A percentile compares a stretch with the other conserved stretches of the same genome.
These are phyloP conservation scores for Cephus nigrinus DNA, from an alignment of 2,888 invertebrate genomes.

Conservation along the genomic window DNA sequence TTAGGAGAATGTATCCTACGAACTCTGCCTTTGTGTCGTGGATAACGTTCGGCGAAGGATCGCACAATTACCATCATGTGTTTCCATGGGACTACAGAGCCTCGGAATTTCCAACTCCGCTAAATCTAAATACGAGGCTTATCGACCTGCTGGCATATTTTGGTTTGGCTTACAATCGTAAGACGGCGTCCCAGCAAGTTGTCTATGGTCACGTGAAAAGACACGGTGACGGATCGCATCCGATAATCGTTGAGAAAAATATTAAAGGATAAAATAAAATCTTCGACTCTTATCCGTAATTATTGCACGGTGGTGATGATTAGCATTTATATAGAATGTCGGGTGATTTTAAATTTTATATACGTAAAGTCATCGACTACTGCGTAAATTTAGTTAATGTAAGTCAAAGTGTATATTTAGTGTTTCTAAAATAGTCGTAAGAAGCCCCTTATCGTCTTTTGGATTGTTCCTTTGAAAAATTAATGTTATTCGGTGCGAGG, in stretches of 20 bases:
- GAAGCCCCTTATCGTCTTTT: neutral
- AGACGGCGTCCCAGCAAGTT: conserved; percentile 56
- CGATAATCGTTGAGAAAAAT: conserved; percentile 19
- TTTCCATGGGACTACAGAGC: conserved; percentile 68
- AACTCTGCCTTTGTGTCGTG: conserved; percentile 59
- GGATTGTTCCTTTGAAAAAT: neutral
- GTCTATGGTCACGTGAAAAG: conserved; percentile 60
- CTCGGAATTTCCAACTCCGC: conserved; percentile 39
- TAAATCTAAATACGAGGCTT: conserved; percentile 15
- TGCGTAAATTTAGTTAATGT: neutral
- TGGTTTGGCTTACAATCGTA: conserved; percentile 68
- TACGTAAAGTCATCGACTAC: neutral
- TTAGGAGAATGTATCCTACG: too few relatives aligned
- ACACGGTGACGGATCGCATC: conserved; percentile 64
- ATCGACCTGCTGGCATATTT: conserved; percentile 43
- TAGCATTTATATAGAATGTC: too few relatives aligned
- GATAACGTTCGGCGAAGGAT: conserved; percentile 66
- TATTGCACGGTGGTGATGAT: neutral
- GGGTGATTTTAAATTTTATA: too few relatives aligned
- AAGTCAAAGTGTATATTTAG: neutral
- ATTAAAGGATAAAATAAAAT: neutral
- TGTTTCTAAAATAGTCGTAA: neutral
- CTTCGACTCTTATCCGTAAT: neutral
- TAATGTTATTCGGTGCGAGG: neutral
- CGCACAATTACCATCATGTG: conserved; percentile 72